Evolutionary conservation across 2,113 vertebrate species (phyloP).

Genomic region (Bos javanicus): DNA sequence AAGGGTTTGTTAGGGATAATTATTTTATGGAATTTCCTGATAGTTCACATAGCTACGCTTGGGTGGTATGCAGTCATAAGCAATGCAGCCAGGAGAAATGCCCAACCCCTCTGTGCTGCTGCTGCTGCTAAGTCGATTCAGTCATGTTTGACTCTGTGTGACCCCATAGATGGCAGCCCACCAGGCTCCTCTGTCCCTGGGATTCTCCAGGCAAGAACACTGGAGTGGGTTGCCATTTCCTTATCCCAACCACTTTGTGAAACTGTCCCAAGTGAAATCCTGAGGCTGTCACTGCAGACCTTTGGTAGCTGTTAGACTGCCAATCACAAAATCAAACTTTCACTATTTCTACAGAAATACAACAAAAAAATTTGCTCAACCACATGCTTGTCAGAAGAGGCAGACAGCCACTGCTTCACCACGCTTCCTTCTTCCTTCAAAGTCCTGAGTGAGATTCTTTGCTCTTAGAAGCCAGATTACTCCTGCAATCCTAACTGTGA

Average conservation of each 20-base stretch:
- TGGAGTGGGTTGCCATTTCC: not conserved
- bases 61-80: not conserved
- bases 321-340: not conserved
- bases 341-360: not conserved
- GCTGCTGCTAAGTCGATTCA: not conserved
- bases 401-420: too few species aligned
- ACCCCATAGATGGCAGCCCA: not conserved
- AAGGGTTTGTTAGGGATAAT: not conserved
- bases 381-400: not conserved
- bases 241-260: accelerated
- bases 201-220: not conserved
- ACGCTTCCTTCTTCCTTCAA: not conserved
- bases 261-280: not conserved
- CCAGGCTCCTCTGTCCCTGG: not conserved
- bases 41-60: not conserved
- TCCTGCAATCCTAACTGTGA: not conserved
- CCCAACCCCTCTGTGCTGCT: accelerated
- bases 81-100: not conserved
- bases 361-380: not conserved
- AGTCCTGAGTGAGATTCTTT: not conserved
- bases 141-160: not conserved
- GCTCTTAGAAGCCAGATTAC: not conserved
- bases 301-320: not conserved
- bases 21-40: not conserved
- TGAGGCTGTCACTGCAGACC: not conserved